These are phyloP conservation scores for Hormaphis cornu DNA, from an alignment of 1,140 invertebrate genomes.

Conservation along the genomic window DNA sequence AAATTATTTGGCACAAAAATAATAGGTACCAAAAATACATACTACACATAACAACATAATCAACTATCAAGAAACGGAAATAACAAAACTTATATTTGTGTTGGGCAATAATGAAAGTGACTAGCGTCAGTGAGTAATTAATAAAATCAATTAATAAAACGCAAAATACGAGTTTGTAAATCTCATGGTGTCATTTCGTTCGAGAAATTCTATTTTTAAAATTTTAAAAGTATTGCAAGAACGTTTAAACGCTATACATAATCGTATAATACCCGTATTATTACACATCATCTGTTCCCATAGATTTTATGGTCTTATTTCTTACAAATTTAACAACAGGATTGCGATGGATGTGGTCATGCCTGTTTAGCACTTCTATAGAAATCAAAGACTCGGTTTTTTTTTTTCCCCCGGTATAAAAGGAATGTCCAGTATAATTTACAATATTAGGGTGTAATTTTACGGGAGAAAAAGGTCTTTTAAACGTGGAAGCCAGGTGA, in stretches of 20 bases:
- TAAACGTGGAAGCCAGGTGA: slow-evolving; percentile 19
- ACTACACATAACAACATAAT: too few relatives aligned
- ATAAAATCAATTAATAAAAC: too few relatives aligned
- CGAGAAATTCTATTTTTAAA: too few relatives aligned
- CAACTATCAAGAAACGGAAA: too few relatives aligned
- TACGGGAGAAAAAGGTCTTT: slow-evolving; percentile 11
- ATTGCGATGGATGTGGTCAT: not conserved
- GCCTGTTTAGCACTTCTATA: slow-evolving; percentile 6
- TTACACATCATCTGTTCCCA: not conserved
- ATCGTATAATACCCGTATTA: not conserved
- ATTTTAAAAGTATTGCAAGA: not conserved
- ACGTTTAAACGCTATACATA: not conserved
- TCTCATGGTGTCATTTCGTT: too few relatives aligned
- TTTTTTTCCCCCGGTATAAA: too few relatives aligned
- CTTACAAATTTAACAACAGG: not conserved
- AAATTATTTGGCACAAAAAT: too few relatives aligned
- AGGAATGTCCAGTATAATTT: slow-evolving; percentile 22
- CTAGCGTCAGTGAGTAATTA: too few relatives aligned
- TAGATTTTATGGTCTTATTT: not conserved
- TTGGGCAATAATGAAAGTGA: too few relatives aligned
- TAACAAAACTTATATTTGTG: too few relatives aligned
- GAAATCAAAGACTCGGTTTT: not conserved
- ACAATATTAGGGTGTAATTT: slow-evolving; percentile 31
- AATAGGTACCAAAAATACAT: too few relatives aligned
- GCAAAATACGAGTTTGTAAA: too few relatives aligned